phyloP scores from a whole-genome alignment of 2,888 invertebrate genomes.

The Pteria penguin region DNA sequence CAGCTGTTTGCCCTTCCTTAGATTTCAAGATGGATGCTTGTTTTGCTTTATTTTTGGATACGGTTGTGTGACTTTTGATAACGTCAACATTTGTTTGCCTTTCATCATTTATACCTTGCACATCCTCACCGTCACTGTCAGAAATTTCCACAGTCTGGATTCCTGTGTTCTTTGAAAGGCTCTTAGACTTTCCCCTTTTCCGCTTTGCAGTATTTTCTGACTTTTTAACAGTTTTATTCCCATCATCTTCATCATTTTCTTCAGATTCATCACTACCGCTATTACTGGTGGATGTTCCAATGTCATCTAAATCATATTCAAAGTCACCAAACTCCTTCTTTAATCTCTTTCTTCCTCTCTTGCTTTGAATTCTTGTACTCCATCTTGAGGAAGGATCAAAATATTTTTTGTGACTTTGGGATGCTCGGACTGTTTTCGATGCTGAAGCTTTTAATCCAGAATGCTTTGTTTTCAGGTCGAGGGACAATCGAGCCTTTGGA shows the following conservation, averaged over 20 bases:
- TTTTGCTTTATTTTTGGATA: background rate
- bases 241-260: background rate
- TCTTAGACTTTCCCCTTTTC: conserved; percentile 4
- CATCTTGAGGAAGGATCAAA: background rate
- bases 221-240: background rate
- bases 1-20: background rate
- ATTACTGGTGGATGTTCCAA: background rate
- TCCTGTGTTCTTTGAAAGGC: background rate
- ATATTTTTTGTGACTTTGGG: background rate
- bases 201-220: background rate
- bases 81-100: background rate
- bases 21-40: too few relatives aligned
- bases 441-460: background rate
- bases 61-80: background rate
- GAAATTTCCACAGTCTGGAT: background rate
- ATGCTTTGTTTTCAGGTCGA: background rate
- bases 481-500: background rate
- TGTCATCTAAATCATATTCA: background rate
- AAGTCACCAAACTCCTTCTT: background rate
- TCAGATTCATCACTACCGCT: background rate
- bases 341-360: background rate
- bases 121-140: background rate
- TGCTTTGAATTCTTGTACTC: background rate
- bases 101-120: background rate
- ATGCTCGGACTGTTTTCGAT: background rate